Percentiles rank a stretch among this genome's conserved stretches.
phyloP scores from a whole-genome alignment of 2,113 vertebrate genomes.

The Pachypanchax playfairii region DNA sequence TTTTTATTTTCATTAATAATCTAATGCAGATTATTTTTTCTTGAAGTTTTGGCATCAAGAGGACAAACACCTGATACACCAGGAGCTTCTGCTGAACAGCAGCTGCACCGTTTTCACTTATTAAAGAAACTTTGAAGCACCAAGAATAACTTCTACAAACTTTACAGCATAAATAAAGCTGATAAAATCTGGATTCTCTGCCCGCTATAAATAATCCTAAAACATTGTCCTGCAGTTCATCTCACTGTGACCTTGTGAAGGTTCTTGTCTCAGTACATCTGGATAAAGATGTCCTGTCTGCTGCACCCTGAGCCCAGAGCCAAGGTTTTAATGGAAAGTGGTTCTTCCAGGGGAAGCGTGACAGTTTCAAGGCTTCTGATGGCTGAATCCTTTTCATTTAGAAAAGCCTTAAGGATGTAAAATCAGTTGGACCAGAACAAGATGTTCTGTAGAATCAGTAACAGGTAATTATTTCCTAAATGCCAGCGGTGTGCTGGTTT shows the following conservation, averaged over 20 bases:
- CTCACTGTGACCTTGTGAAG: background rate
- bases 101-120: background rate
- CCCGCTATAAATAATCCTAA: background rate
- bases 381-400: background rate
- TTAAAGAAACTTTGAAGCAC: constrained; percentile 1
- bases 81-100: background rate
- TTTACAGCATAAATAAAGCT: background rate
- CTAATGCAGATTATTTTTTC: no score
- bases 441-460: background rate
- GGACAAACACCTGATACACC: background rate
- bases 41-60: background rate
- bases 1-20: no score
- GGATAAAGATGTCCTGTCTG: constrained; percentile 9
- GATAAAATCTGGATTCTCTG: background rate
- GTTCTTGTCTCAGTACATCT: constrained; percentile 3
- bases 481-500: no score
- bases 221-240: constrained; percentile 23
- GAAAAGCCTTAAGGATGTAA: background rate
- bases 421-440: background rate
- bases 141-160: background rate
- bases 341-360: background rate
- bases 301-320: background rate
- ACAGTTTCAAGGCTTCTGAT: background rate
- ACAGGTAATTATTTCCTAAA: no score
- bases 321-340: constrained; percentile 11